phyloP scores from a whole-genome alignment of 2,113 vertebrate genomes.

The Heteronetta atricapilla region DNA sequence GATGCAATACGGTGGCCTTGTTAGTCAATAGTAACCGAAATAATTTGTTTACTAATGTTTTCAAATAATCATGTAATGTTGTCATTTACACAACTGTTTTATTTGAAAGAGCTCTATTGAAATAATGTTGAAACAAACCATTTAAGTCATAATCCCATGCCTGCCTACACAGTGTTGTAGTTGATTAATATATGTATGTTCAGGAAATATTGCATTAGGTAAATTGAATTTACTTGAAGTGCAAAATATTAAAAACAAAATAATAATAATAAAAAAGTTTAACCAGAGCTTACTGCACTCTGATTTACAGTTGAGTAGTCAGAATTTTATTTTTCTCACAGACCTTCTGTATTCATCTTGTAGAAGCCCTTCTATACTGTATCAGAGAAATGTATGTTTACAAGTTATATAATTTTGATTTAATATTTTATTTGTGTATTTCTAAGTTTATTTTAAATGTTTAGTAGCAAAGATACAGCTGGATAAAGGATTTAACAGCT shows the following conservation, averaged over 20 bases:
- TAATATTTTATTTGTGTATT: background rate
- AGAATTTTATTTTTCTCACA: background rate
- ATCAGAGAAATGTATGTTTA: background rate
- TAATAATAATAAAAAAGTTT: background rate
- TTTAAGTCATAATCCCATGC: background rate
- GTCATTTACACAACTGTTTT: background rate
- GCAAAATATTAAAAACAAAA: background rate
- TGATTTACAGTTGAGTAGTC: background rate
- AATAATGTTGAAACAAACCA: background rate
- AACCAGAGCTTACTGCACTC: background rate
- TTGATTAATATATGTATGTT: background rate
- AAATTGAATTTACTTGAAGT: background rate
- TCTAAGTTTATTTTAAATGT: background rate
- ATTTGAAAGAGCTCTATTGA: background rate
- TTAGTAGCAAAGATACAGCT: background rate
- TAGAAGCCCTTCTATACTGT: background rate
- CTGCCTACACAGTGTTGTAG: background rate
- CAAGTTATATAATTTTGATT: background rate
- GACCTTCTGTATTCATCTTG: background rate
- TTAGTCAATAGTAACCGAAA: conserved; percentile 52
- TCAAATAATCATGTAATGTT: background rate
- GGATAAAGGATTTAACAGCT: background rate
- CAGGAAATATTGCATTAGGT: background rate
- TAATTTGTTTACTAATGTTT: background rate
- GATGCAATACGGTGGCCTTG: conserved; percentile 28